phyloP scores from a whole-genome alignment of 2,113 vertebrate genomes.

The Xiphophorus maculatus region DNA sequence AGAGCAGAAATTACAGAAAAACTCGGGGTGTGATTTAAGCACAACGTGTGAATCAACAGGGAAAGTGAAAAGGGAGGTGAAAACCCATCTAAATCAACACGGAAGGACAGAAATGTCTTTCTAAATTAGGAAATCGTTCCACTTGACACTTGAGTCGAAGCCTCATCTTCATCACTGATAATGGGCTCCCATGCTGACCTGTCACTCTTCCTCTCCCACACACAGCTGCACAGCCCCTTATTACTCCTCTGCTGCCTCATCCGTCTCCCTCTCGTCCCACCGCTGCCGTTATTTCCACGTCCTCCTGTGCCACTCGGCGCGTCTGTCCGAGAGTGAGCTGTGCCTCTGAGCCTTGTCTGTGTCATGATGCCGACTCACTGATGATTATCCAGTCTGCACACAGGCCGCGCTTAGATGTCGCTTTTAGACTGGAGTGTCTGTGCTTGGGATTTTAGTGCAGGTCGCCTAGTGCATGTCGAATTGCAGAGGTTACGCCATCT shows the following conservation, averaged over 20 bases:
- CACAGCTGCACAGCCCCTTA: background rate
- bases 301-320: background rate
- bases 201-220: background rate
- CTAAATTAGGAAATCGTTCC: slow-evolving; percentile 45
- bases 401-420: background rate
- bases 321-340: background rate
- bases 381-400: background rate
- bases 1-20: background rate
- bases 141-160: slow-evolving; percentile 37
- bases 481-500: no score
- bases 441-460: background rate
- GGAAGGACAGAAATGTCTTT: slow-evolving; percentile 20
- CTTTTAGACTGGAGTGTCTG: background rate
- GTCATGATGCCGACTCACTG: slow-evolving; percentile 9
- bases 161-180: slow-evolving; percentile 41
- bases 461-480: no score
- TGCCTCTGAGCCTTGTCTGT: slow-evolving; percentile 4
- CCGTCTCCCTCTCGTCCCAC: slow-evolving; percentile 2
- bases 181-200: slow-evolving; percentile 18
- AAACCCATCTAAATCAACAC: background rate
- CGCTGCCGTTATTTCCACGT: slow-evolving; percentile 7
- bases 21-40: background rate
- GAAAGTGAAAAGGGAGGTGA: slow-evolving; percentile 3
- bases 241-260: slow-evolving; percentile 16
- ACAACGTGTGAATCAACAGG: background rate